These are phyloP conservation scores for Psammodynastes pulverulentus DNA, from an alignment of 2,113 vertebrate species.

Conservation along the genomic window DNA sequence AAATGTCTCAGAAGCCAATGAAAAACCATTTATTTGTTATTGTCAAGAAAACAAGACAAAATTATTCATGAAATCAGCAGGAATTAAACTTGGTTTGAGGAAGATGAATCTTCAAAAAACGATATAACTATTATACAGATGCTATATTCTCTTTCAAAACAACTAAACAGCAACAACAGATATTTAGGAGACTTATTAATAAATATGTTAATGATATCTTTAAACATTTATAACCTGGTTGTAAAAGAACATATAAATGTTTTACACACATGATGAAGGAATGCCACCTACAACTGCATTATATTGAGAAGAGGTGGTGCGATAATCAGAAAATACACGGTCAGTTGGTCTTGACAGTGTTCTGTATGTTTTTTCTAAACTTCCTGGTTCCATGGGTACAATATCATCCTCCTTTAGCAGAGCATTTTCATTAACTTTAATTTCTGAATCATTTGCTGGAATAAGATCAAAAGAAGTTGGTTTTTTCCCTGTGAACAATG, in stretches of 20 bases:
- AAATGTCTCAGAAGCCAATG: background rate
- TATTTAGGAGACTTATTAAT: background rate
- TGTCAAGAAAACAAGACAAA: background rate
- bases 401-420: constrained; percentile 70
- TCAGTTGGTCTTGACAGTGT: constrained; percentile 56
- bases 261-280: constrained; percentile 67
- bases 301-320: constrained; percentile 76
- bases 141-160: background rate
- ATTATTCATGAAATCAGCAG: background rate
- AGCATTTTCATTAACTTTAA: constrained; percentile 15
- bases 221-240: constrained; percentile 9
- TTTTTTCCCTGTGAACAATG: constrained; percentile 48
- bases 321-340: constrained; percentile 61
- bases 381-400: constrained; percentile 64
- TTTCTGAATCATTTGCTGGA: constrained; percentile 24
- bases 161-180: background rate
- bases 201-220: background rate
- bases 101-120: background rate
- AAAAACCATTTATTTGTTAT: background rate
- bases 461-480: constrained; percentile 10
- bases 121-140: background rate
- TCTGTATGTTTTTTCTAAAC: constrained; percentile 64
- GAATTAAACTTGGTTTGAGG: background rate
- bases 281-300: constrained; percentile 58
- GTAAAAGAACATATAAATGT: background rate